These are phyloP conservation scores for Trimorus sp. DNA, from an alignment of 2,888 invertebrate species.

Conservation along the genomic window DNA sequence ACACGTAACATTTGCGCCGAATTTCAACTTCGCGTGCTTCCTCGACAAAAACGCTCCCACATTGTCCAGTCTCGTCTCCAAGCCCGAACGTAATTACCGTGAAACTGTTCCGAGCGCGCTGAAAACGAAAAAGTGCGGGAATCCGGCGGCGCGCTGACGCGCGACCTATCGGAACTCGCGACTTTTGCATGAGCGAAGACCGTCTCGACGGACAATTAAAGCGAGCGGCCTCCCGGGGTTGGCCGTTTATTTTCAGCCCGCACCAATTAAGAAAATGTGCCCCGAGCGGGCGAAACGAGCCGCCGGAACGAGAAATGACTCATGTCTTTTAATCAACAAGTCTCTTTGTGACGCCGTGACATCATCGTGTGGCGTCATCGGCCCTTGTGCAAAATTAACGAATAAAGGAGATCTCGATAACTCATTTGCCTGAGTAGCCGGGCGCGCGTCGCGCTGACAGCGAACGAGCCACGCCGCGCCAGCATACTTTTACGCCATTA, in stretches of 20 bases:
- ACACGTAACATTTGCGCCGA: too few relatives aligned
- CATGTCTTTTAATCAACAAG: constrained; percentile 72
- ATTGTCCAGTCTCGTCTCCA: not conserved
- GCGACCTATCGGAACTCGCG: constrained; percentile 48
- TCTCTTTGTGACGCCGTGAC: constrained; percentile 69
- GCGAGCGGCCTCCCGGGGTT: constrained; percentile 70
- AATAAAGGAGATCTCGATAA: constrained; percentile 55
- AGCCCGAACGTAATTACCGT: constrained; percentile 33
- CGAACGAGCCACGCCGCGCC: constrained; percentile 36
- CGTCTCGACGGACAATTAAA: constrained; percentile 78
- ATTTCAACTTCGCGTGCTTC: not conserved
- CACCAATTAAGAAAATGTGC: constrained; percentile 76
- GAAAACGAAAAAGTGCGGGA: constrained; percentile 13
- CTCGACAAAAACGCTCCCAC: not conserved
- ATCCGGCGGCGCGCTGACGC: constrained; percentile 24
- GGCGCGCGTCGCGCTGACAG: constrained; percentile 36
- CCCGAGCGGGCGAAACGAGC: constrained; percentile 74
- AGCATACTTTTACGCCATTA: constrained; percentile 17
- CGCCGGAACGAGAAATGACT: constrained; percentile 78
- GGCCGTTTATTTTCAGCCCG: constrained; percentile 78
- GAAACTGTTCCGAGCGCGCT: not conserved
- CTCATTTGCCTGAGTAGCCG: constrained; percentile 15
- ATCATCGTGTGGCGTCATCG: constrained; percentile 78
- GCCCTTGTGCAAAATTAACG: constrained; percentile 58
- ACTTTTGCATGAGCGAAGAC: constrained; percentile 57